These are phyloP conservation scores for Athene noctua DNA, from an alignment of 2,113 vertebrate species.

Conservation along the genomic window DNA sequence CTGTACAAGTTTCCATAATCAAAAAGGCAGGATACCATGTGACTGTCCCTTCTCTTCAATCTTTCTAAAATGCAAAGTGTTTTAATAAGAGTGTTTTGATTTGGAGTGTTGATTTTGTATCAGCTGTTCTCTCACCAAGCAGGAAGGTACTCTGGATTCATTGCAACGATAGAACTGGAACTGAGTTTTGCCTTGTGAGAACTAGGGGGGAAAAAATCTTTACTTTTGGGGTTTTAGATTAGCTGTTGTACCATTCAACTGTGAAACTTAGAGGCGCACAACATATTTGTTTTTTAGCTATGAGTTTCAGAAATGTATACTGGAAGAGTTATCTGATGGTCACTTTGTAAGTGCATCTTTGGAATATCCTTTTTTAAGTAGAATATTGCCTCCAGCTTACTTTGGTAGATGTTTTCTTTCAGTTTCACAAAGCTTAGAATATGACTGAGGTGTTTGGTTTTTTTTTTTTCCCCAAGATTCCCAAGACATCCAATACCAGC, in stretches of 20 bases:
- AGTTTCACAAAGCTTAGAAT: background rate
- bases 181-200: background rate
- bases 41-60: background rate
- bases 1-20: background rate
- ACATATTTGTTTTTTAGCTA: background rate
- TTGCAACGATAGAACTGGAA: background rate
- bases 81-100: background rate
- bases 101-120: background rate
- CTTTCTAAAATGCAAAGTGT: background rate
- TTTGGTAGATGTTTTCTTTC: background rate
- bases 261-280: background rate
- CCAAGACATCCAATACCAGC: background rate
- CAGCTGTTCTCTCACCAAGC: background rate
- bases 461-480: background rate
- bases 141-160: background rate
- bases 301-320: background rate
- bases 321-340: background rate
- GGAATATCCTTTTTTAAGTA: background rate
- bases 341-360: background rate
- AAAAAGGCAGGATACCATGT: background rate
- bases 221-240: background rate
- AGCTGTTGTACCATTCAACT: background rate
- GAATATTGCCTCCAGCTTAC: background rate
- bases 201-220: background rate
- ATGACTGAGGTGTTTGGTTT: background rate